Conservation (phyloP, 1,140 invertebrate genomes). For the Papilio dardanus region DNA sequence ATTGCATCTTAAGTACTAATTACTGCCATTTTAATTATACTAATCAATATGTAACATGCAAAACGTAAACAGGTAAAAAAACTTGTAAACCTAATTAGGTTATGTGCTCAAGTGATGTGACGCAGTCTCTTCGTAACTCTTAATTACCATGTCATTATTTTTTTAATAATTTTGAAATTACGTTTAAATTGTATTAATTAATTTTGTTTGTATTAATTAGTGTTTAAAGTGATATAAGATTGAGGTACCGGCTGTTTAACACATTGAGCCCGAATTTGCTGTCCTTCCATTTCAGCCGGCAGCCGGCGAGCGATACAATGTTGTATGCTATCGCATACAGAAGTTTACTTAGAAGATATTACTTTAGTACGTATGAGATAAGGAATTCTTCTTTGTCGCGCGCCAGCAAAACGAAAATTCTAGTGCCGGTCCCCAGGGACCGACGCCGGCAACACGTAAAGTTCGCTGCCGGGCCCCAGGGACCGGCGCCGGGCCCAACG, state of each 20-base stretch:
- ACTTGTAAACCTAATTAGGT: not conserved
- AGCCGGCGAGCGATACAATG: not conserved
- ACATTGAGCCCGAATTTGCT: too few species aligned
- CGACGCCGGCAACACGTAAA: too few species aligned
- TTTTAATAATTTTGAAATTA: not conserved
- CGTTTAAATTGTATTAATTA: not conserved
- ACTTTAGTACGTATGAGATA: too few species aligned
- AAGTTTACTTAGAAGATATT: too few species aligned
- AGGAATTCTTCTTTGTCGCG: too few species aligned
- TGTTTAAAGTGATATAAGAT: not conserved
- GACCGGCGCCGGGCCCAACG: too few species aligned
- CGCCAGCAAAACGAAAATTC: too few species aligned
- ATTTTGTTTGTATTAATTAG: not conserved
- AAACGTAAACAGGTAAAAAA: not conserved
- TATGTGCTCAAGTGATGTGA: not conserved
- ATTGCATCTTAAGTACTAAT: not conserved
- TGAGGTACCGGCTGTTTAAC: not conserved
- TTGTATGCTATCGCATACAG: too few species aligned
- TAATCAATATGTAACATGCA: not conserved
- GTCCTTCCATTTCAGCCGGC: too few species aligned
- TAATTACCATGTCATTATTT: not conserved
- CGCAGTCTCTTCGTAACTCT: not conserved
- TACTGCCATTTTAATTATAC: not conserved
- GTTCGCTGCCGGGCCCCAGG: too few species aligned
- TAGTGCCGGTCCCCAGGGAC: too few species aligned